Conservation (phyloP, 1,140 invertebrate species). For the Ylistrum balloti region DNA sequence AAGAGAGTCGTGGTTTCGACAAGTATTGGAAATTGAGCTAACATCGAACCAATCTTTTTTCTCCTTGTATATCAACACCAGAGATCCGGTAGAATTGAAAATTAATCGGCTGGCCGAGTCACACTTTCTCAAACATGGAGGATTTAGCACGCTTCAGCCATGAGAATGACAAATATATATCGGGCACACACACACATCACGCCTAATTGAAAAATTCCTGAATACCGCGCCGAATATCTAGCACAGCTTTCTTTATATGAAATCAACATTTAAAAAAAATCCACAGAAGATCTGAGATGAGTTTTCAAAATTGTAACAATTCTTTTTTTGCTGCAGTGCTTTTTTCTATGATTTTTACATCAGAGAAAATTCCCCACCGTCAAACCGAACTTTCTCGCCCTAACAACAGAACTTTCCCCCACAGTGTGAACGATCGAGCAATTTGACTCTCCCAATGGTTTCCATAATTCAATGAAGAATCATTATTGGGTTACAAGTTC, state of each 20-base stretch:
- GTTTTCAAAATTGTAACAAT: not conserved
- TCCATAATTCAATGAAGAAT: not conserved
- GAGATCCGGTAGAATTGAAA: constrained; percentile 6
- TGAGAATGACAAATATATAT: not conserved
- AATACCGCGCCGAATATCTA: not conserved
- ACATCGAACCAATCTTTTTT: constrained; percentile 11
- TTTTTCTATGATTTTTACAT: not conserved
- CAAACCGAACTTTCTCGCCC: not conserved
- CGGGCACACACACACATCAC: constrained; percentile 10
- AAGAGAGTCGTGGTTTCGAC: not conserved
- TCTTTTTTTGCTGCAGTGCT: not conserved
- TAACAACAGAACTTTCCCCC: not conserved
- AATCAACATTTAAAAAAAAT: not conserved
- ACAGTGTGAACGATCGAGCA: not conserved
- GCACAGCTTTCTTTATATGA: not conserved
- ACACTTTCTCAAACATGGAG: constrained; percentile 33
- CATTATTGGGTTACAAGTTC: not conserved
- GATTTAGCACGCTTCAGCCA: not conserved
- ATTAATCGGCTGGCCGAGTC: not conserved
- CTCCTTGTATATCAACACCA: constrained; percentile 10
- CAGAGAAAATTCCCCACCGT: not conserved
- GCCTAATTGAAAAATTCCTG: constrained; percentile 27
- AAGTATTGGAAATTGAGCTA: not conserved
- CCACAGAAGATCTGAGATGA: constrained; percentile 32
- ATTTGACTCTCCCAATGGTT: not conserved